Base-by-base conservation (phyloP, 2,113 vertebrate species). In the Balaeniceps rex region DNA sequence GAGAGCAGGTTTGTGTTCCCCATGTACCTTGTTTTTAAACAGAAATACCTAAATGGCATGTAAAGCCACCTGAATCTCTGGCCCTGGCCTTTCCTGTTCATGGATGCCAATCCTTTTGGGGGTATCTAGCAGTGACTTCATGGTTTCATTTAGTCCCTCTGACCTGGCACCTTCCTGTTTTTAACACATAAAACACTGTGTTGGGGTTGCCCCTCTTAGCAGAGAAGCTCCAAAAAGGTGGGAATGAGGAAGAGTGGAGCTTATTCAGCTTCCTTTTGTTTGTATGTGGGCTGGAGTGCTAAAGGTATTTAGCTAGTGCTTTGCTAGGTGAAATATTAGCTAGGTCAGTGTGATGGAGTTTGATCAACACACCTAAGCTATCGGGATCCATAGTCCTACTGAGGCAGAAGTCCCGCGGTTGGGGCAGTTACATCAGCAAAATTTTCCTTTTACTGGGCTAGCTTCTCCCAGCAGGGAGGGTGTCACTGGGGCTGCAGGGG, bases 1-100 rank as follows among this genome's bases (percentile, higher is more conserved):
- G 92, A 94, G 72, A 95, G 96, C 98, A 97, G 98, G 98, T 98
- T 87, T 97, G 98, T 98, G 81, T 83, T 92, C 44, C 52, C 29
- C 5, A 2, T 26, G 49, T 52, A 11, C 28, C 11, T 83, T n/a
- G 6, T 34, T 72, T 80, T 95, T 66, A 60, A 87, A 70, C 17
- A 46, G 28, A 81, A 89, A 31, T 76, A 55, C 12, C 11, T 58
- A 33, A 65, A 65, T 34, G 38, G 10, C 5, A 1, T 44, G 18
- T 71, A 84, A 82, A 61, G 21, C 38, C 44, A 55, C 54, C 29
- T 31, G 44, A 60, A 81, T 64, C 19, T 85, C 34, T 63, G 55
- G n/a, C 25, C 21, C 5, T 78, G 51, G 18, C 85, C 29, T 79
- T 69, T 70, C 33, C n/a, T 78, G 3, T 70, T 77, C 19, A n/a